phyloP scores from a whole-genome alignment of 2,113 vertebrate genomes.

The Thymallus thymallus region DNA sequence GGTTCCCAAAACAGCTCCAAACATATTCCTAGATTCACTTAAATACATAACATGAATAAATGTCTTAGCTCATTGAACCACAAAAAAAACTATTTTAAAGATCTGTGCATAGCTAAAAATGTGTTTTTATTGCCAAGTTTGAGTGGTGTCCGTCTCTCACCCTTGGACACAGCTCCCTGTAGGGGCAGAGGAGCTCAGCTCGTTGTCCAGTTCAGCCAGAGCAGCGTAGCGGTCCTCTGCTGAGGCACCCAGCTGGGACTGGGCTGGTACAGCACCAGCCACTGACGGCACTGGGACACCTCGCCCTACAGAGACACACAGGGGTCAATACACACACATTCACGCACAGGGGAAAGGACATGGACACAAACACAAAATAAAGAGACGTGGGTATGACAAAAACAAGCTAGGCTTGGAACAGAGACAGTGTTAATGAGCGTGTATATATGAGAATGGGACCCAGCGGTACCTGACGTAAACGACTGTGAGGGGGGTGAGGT shows the following conservation, averaged over 20 bases:
- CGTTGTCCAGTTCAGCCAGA: slow-evolving; percentile 88
- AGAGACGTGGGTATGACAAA: not conserved
- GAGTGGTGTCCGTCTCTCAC: slow-evolving; percentile 60
- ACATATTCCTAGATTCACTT: slow-evolving; percentile 76
- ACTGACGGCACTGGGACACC: slow-evolving; percentile 68
- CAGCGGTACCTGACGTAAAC: slow-evolving; percentile 70
- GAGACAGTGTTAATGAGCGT: not conserved
- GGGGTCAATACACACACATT: not conserved
- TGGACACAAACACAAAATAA: not conserved
- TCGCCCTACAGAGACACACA: slow-evolving; percentile 47
- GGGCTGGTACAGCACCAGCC: slow-evolving; percentile 73
- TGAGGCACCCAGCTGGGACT: slow-evolving; percentile 70
- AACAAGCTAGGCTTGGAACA: not conserved
- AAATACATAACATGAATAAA: no score
- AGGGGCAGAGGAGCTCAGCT: slow-evolving; percentile 81
- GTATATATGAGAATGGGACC: slow-evolving; percentile 42
- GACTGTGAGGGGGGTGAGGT: slow-evolving; percentile 89
- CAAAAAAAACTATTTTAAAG: no score
- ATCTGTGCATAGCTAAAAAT: no score
- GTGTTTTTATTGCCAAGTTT: no score
- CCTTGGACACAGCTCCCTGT: slow-evolving; percentile 81
- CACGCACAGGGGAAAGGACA: not conserved
- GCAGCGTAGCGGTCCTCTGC: slow-evolving; percentile 91
- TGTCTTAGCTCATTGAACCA: no score
- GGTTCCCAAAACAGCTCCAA: slow-evolving; percentile 85